phyloP scores from a whole-genome alignment of 1,140 invertebrate species.

The Leptonema lineaticorne region DNA sequence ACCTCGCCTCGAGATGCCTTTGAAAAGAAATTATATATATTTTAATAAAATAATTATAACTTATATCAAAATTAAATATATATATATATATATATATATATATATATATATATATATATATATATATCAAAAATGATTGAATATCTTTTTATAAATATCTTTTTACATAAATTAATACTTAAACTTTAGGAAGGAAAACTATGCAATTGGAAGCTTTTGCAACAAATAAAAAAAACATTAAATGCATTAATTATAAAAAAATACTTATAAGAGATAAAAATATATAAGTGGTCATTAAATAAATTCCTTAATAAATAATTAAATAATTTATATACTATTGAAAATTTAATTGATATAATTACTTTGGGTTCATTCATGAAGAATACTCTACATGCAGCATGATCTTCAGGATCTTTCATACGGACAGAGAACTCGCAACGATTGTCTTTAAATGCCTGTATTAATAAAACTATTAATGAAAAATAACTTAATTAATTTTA shows the following conservation, averaged over 20 bases:
- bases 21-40: conserved; percentile 30
- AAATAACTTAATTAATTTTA: not conserved
- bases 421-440: conserved; percentile 86
- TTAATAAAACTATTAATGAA: not conserved
- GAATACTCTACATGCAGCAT: conserved; percentile 81
- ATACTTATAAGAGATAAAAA: conserved; percentile 11
- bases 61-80: too few relatives aligned
- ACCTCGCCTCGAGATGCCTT: conserved; percentile 72
- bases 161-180: too few relatives aligned
- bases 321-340: conserved; percentile 4
- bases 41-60: too few relatives aligned
- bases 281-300: conserved; percentile 1
- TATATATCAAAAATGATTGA: too few relatives aligned
- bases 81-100: too few relatives aligned
- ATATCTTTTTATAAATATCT: too few relatives aligned
- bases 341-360: conserved; percentile 8
- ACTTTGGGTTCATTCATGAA: conserved; percentile 95
- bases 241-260: not conserved
- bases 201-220: too few relatives aligned
- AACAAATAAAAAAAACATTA: too few relatives aligned
- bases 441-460: conserved; percentile 90
- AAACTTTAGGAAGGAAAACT: too few relatives aligned
- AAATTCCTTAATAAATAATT: not conserved
- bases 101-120: too few relatives aligned
- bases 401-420: conserved; percentile 81